Evolutionary conservation across 2,888 invertebrate species (phyloP).

Genomic region (Erebia aethiops): DNA sequence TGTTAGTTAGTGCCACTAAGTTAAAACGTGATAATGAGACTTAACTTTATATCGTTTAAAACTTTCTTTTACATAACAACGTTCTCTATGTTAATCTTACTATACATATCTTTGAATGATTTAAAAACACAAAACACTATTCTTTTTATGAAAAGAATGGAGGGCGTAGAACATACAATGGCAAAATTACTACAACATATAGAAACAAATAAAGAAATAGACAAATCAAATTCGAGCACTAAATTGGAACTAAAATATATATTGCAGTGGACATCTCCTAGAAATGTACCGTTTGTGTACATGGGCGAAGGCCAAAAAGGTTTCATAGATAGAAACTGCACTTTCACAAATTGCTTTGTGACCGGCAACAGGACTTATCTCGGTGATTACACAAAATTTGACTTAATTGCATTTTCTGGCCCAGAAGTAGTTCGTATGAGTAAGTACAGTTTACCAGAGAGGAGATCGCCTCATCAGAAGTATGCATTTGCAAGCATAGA

Average conservation of each 20-base stretch:
- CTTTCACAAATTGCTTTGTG: constrained; percentile 61
- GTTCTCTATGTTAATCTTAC: constrained; percentile 23
- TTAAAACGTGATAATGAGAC: constrained; percentile 29
- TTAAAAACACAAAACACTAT: constrained; percentile 9
- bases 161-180: neutral
- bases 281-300: constrained; percentile 53
- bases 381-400: constrained; percentile 54
- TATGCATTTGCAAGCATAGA: constrained; percentile 64
- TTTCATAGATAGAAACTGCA: constrained; percentile 56
- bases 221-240: neutral
- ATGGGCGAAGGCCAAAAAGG: constrained; percentile 49
- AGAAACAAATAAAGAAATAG: neutral
- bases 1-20: constrained; percentile 3
- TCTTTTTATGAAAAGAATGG: neutral
- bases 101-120: constrained; percentile 31
- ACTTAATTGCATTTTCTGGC: constrained; percentile 61
- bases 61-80: constrained; percentile 30
- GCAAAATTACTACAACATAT: constrained; percentile 3
- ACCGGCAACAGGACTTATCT: constrained; percentile 51
- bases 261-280: constrained; percentile 55
- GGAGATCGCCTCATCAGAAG: constrained; percentile 58
- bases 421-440: constrained; percentile 50
- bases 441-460: constrained; percentile 44
- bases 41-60: constrained; percentile 30
- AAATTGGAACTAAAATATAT: constrained; percentile 51